Conservation (phyloP, 1,140 invertebrate genomes). For the Saccostrea cuccullata region DNA sequence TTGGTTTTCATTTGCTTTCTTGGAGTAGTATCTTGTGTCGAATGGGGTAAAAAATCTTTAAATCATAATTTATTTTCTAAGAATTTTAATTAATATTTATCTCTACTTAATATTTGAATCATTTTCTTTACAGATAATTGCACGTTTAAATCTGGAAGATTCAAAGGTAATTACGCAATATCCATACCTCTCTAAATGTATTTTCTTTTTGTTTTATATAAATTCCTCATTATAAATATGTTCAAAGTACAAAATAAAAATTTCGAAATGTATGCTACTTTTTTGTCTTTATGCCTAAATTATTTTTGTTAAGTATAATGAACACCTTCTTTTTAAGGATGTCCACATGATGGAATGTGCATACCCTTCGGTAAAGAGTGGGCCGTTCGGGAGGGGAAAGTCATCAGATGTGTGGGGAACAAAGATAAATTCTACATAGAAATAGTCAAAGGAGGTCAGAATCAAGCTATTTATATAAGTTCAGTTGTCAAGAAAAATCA, state of each 20-base stretch:
- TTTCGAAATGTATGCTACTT: too few species aligned
- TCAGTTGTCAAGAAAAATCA: too few species aligned
- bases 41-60: neutral
- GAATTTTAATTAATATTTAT: too few species aligned
- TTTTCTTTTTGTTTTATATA: too few species aligned
- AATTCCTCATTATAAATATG: too few species aligned
- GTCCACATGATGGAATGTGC: neutral
- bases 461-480: too few species aligned
- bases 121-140: conserved; percentile 12
- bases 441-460: neutral
- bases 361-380: conserved; percentile 13
- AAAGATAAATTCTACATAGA: neutral
- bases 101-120: neutral
- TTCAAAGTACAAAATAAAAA: too few species aligned
- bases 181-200: neutral
- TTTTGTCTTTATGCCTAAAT: too few species aligned
- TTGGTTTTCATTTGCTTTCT: neutral
- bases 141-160: neutral
- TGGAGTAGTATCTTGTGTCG: neutral
- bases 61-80: neutral
- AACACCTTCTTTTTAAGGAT: neutral
- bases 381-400: neutral
- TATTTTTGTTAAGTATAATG: too few species aligned
- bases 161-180: neutral
- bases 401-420: conserved; percentile 18